Base-by-base conservation (phyloP, 2,797 vertebrate genomes). In the Synaphobranchus kaupii region DNA sequence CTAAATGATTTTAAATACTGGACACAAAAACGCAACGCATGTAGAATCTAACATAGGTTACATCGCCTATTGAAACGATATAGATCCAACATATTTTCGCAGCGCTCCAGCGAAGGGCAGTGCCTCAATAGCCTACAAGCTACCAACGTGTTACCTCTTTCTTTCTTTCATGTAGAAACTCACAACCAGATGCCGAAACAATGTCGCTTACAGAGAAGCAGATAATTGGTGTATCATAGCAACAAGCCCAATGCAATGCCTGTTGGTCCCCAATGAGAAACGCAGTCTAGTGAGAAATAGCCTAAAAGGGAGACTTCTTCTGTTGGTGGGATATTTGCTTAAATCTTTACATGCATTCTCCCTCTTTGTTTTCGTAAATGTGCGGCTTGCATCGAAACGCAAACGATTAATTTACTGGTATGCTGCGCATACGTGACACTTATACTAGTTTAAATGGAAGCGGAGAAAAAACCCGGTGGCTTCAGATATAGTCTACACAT, bases 361-460 rank as follows among this genome's bases (percentile, higher is more conserved):
- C 76, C 10, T 48, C 44, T 48, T 48, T 3, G 12, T 76, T 76
- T 5, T 22, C 20, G 44, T 22, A 48, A 22, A 80, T 48, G 71
- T 31, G 44, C 71, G 31, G 31, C 44, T 39, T 44, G 20, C 76
- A 22, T 44, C 44, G 76, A 47, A 47, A 25, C 20, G 17, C 76
- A 48, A 48, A 80, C 13, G 66, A 73, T 1, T 47, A 6, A 20
- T 20, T 60, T 76, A 4, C 12, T 17, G 34, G 34, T 17, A 0
- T 76, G 71, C 34, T 7, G 10, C 71, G 12, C 28, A 34, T 71
- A 71, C 10, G 10, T 13, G 28, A 71, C 31, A 25, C 28, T 28
- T 48, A 86, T 56, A 58, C 82, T 31, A 50, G 50, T 87, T 83
- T 39, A 52, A 71, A 84, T 84, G n/a, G 28, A 83, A 83, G 60